Evolutionary conservation across 2,888 invertebrate species (phyloP).

Genomic region (Platycnemis pennipes): DNA sequence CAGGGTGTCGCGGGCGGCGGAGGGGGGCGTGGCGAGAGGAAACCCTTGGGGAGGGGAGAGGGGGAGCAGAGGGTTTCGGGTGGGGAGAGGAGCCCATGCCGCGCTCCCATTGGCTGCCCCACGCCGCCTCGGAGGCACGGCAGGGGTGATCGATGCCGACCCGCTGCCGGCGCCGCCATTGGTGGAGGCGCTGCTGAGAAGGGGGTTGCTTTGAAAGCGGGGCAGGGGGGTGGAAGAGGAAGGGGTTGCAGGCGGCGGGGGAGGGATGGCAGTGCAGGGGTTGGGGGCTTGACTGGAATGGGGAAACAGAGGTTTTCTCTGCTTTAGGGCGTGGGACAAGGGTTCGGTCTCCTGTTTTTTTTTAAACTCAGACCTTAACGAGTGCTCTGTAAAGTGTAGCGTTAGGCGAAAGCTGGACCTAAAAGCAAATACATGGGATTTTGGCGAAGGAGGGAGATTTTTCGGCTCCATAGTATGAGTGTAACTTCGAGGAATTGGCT

Average conservation of each 20-base stretch:
- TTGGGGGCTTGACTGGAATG: neutral
- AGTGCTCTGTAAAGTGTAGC: neutral
- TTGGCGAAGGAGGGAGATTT: neutral
- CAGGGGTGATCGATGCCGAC: neutral
- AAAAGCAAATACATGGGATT: neutral
- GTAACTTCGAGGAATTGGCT: too few species aligned
- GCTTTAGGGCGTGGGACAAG: neutral
- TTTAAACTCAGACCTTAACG: neutral
- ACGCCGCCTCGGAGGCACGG: neutral
- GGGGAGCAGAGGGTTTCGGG: neutral
- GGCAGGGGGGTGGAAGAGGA: too few species aligned
- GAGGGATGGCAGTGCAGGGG: neutral
- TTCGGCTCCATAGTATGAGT: too few species aligned
- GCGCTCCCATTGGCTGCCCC: neutral
- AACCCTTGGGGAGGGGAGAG: neutral
- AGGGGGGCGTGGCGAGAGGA: too few species aligned
- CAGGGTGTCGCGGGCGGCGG: neutral
- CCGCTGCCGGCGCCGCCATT: neutral
- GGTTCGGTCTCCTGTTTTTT: neutral
- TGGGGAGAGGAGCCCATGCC: neutral
- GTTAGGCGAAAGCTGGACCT: neutral
- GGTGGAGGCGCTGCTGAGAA: neutral
- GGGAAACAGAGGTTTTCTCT: neutral
- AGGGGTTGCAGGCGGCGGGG: neutral
- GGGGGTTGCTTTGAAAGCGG: constrained; percentile 11